Evolutionary conservation across 2,888 invertebrate species (phyloP).

Genomic region (Aspidiotus destructor): DNA sequence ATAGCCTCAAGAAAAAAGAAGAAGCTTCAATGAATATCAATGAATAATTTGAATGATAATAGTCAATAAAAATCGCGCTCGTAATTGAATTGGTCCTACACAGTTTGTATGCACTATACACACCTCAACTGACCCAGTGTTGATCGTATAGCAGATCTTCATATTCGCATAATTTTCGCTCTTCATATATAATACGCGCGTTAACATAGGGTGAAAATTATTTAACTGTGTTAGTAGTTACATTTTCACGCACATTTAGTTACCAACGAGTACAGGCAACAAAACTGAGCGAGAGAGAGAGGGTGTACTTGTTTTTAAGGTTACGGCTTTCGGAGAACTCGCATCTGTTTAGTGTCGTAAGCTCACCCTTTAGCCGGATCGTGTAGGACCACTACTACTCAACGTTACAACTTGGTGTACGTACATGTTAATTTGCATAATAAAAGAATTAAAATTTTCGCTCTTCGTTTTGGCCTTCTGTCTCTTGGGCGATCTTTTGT

Average conservation of each 20-base stretch:
- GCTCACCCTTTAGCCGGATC: conserved; percentile 17
- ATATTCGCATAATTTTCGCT: neutral
- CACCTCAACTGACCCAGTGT: no score
- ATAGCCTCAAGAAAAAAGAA: no score
- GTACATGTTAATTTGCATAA: conserved; percentile 24
- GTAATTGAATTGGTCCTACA: no score
- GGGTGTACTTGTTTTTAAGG: conserved; percentile 29
- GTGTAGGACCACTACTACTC: conserved; percentile 21
- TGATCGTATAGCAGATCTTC: no score
- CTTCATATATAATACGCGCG: neutral
- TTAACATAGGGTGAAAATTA: conserved; percentile 5
- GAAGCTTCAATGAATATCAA: no score
- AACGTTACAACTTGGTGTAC: conserved; percentile 24
- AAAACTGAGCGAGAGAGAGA: neutral
- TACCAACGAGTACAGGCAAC: neutral
- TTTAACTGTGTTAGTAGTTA: conserved; percentile 29
- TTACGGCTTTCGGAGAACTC: conserved; percentile 17
- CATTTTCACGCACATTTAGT: conserved; percentile 29
- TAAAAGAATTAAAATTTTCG: conserved; percentile 28
- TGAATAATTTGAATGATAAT: no score
- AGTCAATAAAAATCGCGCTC: no score
- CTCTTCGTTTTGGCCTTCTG: conserved; percentile 22
- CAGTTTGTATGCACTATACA: no score
- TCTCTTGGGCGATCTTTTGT: conserved; percentile 27
- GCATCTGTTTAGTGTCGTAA: conserved; percentile 25